Base-by-base conservation (phyloP, 2,888 invertebrate species). In the Parasteatoda lunata region DNA sequence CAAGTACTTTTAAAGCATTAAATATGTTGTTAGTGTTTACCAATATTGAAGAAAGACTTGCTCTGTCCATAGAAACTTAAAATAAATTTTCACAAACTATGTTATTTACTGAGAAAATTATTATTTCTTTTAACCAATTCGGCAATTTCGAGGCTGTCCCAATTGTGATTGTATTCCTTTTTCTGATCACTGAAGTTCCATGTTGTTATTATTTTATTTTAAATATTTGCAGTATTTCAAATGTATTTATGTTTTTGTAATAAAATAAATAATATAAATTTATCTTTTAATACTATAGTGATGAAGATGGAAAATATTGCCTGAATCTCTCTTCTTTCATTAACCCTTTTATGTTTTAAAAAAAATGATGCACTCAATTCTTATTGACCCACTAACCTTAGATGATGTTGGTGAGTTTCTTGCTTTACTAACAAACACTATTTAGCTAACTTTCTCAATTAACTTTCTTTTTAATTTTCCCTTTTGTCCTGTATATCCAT, bases 381-480 rank as follows among this genome's bases (percentile, higher is more conserved):
- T 87, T 66, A 82, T 81, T 73, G 86, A 87, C 75, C 73, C 81
- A 68, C 72, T 87, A 77, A 87, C 86, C 75, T 77, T 87, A 30
- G 81, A 77, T 69, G 86, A 87, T 82, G 86, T 87, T 69, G 86
- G 86, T 87, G 75, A 87, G 86, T 82, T 73, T 47, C 45, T 8
- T 70, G 13, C 48, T 48, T 48, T 48, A 30, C 30, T 30, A 30
- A 30, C 30, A 30, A 1, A 30, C 30, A 30, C 30, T 30, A 30
- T 51, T 54, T 80, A 65, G 30, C 47, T 11, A 64, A 7, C 13
- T 49, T 66, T 73, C 51, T 73, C 49, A 11, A 65, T 15, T 76
- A 4, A 15, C n/a, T 13, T 66, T 73, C 45, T 13, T 15, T 52
- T 73, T 3, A 54, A n/a, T 59, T 4, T 11, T 7, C 59, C n/a